Conservation (phyloP, 35 echinoderm and acorn worm genomes). For the Lytechinus variegatus region DNA sequence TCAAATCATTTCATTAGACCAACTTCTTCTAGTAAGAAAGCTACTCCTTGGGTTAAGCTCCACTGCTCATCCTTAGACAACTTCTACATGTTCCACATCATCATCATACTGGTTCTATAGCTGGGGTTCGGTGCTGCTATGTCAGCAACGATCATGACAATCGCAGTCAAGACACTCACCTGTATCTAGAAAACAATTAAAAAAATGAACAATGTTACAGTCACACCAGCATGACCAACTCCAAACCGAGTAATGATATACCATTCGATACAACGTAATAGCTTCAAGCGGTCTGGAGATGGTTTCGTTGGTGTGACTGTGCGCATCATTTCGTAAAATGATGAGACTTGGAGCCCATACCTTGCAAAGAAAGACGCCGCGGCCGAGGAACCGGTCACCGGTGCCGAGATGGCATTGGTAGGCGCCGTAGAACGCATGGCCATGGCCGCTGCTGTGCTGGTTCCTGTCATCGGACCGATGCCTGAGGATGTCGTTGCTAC, state of each 20-base stretch:
- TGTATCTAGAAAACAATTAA: background rate
- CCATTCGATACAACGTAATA: too few relatives aligned
- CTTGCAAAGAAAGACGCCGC: conserved; percentile 90
- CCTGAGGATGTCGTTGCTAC: background rate
- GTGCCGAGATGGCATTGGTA: conserved; percentile 34
- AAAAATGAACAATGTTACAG: background rate
- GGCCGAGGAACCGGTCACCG: conserved; percentile 67
- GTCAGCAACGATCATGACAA: background rate
- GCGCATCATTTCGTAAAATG: background rate
- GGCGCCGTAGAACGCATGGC: background rate
- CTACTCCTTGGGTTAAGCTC: background rate
- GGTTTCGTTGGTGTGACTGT: too few relatives aligned
- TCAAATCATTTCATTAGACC: background rate
- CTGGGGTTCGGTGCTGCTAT: background rate
- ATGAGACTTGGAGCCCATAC: conserved; percentile 35
- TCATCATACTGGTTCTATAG: background rate
- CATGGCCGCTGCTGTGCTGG: background rate
- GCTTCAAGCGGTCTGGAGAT: too few relatives aligned
- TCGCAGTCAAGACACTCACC: background rate
- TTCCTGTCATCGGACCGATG: background rate
- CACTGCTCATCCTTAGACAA: background rate
- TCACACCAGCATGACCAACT: too few relatives aligned
- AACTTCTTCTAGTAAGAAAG: background rate
- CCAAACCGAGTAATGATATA: too few relatives aligned
- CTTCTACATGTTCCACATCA: background rate